These are phyloP conservation scores for Leptopilina clavipes DNA, from an alignment of 1,140 invertebrate genomes.

Conservation along the genomic window DNA sequence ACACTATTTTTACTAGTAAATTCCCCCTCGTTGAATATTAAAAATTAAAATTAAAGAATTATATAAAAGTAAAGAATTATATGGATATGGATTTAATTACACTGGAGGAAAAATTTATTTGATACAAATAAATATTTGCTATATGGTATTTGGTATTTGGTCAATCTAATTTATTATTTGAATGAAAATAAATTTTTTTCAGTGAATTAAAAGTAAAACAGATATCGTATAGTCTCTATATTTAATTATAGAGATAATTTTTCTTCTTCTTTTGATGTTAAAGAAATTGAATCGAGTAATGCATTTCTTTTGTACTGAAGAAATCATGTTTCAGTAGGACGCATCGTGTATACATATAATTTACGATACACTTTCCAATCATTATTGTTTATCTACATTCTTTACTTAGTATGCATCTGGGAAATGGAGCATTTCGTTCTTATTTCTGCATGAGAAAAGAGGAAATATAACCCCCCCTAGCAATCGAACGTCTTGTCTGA, in stretches of 20 bases:
- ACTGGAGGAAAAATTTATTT: no score
- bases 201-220: neutral
- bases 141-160: no score
- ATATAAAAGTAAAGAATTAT: no score
- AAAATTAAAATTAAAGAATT: no score
- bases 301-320: conserved; percentile 3
- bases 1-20: no score
- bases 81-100: no score
- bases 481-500: conserved; percentile 11
- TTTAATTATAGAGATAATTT: no score
- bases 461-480: neutral
- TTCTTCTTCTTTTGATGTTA: neutral
- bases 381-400: conserved; percentile 3
- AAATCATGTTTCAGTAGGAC: conserved; percentile 13
- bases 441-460: conserved; percentile 2
- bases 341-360: conserved; percentile 5
- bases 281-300: neutral
- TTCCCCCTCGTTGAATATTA: no score
- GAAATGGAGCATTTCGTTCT: neutral
- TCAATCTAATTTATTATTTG: no score
- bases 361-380: conserved; percentile 20
- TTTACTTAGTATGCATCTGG: neutral
- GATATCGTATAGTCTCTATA: neutral
- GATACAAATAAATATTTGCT: no score
- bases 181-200: no score